phyloP scores from a whole-genome alignment of 2,888 invertebrate genomes.

The Mythimna pallens region DNA sequence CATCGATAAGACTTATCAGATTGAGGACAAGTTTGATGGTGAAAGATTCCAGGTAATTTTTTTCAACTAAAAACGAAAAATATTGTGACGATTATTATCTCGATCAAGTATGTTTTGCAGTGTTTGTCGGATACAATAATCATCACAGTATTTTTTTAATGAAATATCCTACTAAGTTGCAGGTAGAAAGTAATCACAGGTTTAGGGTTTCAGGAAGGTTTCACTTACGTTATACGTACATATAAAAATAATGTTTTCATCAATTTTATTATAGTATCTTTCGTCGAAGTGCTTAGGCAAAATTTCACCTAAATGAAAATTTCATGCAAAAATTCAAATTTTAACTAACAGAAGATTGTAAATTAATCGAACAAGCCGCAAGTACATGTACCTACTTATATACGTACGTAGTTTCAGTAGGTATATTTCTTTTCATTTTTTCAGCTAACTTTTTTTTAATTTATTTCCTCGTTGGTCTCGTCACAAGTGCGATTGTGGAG shows the following conservation, averaged over 20 bases:
- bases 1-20: conserved; percentile 88
- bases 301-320: too few relatives aligned
- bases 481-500: too few relatives aligned
- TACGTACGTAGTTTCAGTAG: too few relatives aligned
- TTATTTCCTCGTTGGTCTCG: too few relatives aligned
- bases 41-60: conserved; percentile 94
- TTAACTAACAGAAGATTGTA: not conserved
- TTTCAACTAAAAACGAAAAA: too few relatives aligned
- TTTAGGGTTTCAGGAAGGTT: too few relatives aligned
- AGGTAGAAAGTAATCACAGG: too few relatives aligned
- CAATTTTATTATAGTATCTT: not conserved
- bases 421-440: too few relatives aligned
- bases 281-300: not conserved
- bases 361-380: not conserved
- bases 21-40: conserved; percentile 98
- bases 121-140: not conserved
- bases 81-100: too few relatives aligned
- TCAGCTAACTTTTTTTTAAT: too few relatives aligned
- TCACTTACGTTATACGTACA: not conserved
- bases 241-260: not conserved
- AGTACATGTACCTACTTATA: too few relatives aligned
- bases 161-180: not conserved
- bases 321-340: not conserved
- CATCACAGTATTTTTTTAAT: not conserved
- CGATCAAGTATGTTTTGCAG: too few relatives aligned